These are phyloP conservation scores for Bujurquina vittata DNA, from an alignment of 2,113 vertebrate genomes.

Conservation along the genomic window DNA sequence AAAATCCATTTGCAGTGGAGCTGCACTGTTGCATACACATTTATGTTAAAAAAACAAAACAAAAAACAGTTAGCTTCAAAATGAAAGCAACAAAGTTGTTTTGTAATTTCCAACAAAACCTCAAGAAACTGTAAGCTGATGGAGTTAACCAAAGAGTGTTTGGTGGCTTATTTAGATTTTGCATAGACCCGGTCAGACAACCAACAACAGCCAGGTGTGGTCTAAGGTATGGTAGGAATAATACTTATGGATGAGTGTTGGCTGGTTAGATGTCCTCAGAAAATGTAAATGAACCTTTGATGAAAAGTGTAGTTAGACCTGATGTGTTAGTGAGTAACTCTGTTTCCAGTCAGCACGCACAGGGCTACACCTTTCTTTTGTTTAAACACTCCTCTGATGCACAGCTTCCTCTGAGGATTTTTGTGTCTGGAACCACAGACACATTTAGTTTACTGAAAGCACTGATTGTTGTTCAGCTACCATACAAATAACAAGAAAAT, in stretches of 20 bases:
- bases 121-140: too few relatives aligned
- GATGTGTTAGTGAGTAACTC: conserved; percentile 2
- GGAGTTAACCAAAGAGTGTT: too few relatives aligned
- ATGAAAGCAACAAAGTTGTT: neutral
- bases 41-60: too few relatives aligned
- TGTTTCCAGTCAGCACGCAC: neutral
- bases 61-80: too few relatives aligned
- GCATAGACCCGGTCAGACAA: too few relatives aligned
- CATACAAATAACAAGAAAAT: neutral
- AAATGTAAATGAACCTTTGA: neutral
- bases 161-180: too few relatives aligned
- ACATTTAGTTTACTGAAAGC: neutral
- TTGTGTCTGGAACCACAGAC: neutral
- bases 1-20: neutral
- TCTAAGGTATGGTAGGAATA: too few relatives aligned
- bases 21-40: neutral
- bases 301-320: neutral
- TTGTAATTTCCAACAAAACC: neutral
- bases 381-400: neutral
- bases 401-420: neutral
- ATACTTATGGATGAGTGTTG: too few relatives aligned
- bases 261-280: neutral
- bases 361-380: neutral
- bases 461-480: neutral
- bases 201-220: too few relatives aligned